Conservation (phyloP, 2,888 invertebrate species). For the Tanytarsus gracilentus region DNA sequence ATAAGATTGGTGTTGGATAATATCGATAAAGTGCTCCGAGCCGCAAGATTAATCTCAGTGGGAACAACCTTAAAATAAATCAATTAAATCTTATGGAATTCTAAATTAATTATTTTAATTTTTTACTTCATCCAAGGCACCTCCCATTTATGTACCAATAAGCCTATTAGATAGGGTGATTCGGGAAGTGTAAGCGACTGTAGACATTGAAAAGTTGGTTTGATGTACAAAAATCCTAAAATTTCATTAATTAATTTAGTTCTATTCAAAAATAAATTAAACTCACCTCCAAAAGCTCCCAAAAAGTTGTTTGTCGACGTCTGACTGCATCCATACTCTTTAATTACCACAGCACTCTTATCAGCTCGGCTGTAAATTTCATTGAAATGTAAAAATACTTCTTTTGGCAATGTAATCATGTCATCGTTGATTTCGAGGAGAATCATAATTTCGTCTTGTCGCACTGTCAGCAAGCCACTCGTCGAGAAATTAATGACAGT, state of each 20-base stretch:
- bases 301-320: slow-evolving; percentile 19
- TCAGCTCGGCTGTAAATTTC: slow-evolving; percentile 60
- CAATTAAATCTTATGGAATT: slow-evolving; percentile 14
- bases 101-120: background rate
- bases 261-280: slow-evolving; percentile 52
- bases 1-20: slow-evolving; percentile 76
- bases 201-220: slow-evolving; percentile 71
- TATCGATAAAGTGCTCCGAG: slow-evolving; percentile 78
- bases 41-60: slow-evolving; percentile 61
- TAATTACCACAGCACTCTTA: slow-evolving; percentile 42
- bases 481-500: slow-evolving; percentile 69
- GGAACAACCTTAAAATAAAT: slow-evolving; percentile 53
- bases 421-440: slow-evolving; percentile 58
- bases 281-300: slow-evolving; percentile 27
- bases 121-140: slow-evolving; percentile 37
- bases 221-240: slow-evolving; percentile 71
- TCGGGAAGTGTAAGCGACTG: slow-evolving; percentile 63
- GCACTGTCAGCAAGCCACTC: slow-evolving; percentile 65
- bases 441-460: slow-evolving; percentile 73
- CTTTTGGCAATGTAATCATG: slow-evolving; percentile 55
- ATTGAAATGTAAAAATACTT: slow-evolving; percentile 65
- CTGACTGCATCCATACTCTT: slow-evolving; percentile 21
- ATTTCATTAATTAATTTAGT: slow-evolving; percentile 51
- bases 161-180: slow-evolving; percentile 65
- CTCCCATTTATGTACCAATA: slow-evolving; percentile 62